Base-by-base conservation (phyloP, 2,888 invertebrate genomes). In the Troides aeacus region DNA sequence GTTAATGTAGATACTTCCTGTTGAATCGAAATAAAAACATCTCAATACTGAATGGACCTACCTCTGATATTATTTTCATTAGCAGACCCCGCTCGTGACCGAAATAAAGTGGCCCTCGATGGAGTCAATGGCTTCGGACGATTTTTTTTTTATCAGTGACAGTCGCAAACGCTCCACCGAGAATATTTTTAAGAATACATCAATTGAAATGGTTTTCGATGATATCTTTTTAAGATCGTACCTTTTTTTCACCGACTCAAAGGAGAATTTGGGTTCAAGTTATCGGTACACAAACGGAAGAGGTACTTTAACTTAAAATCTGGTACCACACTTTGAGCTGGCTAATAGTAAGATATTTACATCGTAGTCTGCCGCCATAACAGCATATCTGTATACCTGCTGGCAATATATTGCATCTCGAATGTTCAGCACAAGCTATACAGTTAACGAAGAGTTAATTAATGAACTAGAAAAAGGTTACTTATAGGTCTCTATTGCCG, bases 51-150 rank as follows among this genome's bases (percentile, higher is more conserved):
- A 81, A 78, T 73, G 73, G 76, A 75, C 81, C 81, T 84, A 85
- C 83, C 82, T 83, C 81, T 82, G 78, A 82, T 84, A 87, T 88
- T 88, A 88, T 89, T 88, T 87, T 88, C 86, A 88, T 88, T 89
- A 88, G 85, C 86, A 83, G 81, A 78, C 77, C 39, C 69, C 64
- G 79, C 78, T 79, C 88, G 88, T 89, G 89, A 88, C 85, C 81
- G 77, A 87, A 88, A 88, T 88, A 87, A 86, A 87, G 80, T 84
- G 81, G 76, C 77, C 81, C 84, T 81, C 81, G 83, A 82, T 77
- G 77, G 72, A 73, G 66, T 73, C 77, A 77, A 78, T 78, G 80
- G 77, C 79, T 81, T 80, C 79, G 77, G 79, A 73, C 74, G 74
- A 77, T 76, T 76, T 77, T 77, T 77, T 62, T 73, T 65, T 73